These are phyloP conservation scores for Ramphastos sulfuratus DNA, from an alignment of 2,113 vertebrate genomes.

Conservation along the genomic window DNA sequence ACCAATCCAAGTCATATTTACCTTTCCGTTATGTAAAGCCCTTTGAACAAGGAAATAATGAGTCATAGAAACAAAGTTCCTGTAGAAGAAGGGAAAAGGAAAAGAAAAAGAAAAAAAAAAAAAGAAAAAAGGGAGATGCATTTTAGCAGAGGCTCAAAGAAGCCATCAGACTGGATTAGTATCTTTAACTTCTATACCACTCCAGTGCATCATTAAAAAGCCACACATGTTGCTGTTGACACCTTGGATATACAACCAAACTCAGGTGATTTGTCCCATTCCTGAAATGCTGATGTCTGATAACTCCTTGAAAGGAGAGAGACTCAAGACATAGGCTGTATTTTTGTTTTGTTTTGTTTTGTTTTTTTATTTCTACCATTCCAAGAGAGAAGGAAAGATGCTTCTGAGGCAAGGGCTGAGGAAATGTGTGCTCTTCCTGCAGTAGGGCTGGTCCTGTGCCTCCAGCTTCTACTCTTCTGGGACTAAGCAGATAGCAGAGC, in stretches of 20 bases:
- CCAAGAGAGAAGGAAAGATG: neutral
- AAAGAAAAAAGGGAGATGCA: neutral
- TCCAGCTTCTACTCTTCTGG: neutral
- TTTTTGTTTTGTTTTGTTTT: neutral
- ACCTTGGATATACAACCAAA: neutral
- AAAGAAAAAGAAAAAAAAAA: neutral
- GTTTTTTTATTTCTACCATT: neutral
- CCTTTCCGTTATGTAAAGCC: neutral
- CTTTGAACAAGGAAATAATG: neutral
- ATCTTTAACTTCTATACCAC: neutral
- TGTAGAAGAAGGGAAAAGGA: neutral
- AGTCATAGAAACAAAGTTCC: neutral
- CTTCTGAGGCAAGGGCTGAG: neutral
- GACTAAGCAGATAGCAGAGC: neutral
- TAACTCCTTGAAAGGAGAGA: neutral
- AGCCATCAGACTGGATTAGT: neutral
- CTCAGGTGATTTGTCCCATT: neutral
- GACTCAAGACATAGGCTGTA: neutral
- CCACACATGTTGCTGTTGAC: neutral
- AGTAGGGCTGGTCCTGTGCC: neutral
- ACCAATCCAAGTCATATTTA: neutral
- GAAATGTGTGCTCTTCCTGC: neutral
- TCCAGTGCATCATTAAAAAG: neutral
- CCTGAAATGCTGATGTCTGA: neutral
- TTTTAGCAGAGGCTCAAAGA: neutral